Base-by-base conservation (phyloP, 1,140 invertebrate species). In the Portunus trituberculatus region DNA sequence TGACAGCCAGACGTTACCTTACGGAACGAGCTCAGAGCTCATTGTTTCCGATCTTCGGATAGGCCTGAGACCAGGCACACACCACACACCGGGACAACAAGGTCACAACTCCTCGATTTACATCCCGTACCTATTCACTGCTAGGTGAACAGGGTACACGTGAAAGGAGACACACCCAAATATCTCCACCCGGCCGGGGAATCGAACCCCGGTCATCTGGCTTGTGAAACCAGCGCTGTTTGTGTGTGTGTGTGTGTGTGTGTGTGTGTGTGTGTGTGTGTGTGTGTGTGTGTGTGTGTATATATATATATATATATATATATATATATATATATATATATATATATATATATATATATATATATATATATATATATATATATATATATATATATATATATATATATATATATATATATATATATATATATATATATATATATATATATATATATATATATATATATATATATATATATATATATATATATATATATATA, bases 401-500 rank as follows among this genome's bases (percentile, higher is more conserved):
- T 87, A 87, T 12, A 28, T 87, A 28, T 87, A 28, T 87, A 28
- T 87, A 28, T 87, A 29, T 25, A 28, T 87, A 28, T 87, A 25
- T 87, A 28, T 87, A 28, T 87, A 28, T 87, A 28, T 87, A 28
- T 87, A 28, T 87, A 28, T 87, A 28, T 87, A 87, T 87, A 28
- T 87, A 28, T 87, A 28, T 87, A 28, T 87, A 28, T 87, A 28
- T 87, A 28, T 87, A 28, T 31, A 28, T 87, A 87, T 87, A 28
- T 87, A 28, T 87, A 28, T 87, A 28, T 87, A 28, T 87, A 8
- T 87, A 87, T 87, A 12, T 8, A 87, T 87, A 87, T 12, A 87
- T 12, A 87, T 28, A 8, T 87, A 87, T 28, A 87, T 29, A 8
- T 28, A 87, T 28, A 87, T 10, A 12, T 12, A 8, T 12, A 87